Percentiles rank a stretch among this genome's conserved stretches.
Conservation (phyloP, 2,113 vertebrate species). For the Picathartes gymnocephalus region DNA sequence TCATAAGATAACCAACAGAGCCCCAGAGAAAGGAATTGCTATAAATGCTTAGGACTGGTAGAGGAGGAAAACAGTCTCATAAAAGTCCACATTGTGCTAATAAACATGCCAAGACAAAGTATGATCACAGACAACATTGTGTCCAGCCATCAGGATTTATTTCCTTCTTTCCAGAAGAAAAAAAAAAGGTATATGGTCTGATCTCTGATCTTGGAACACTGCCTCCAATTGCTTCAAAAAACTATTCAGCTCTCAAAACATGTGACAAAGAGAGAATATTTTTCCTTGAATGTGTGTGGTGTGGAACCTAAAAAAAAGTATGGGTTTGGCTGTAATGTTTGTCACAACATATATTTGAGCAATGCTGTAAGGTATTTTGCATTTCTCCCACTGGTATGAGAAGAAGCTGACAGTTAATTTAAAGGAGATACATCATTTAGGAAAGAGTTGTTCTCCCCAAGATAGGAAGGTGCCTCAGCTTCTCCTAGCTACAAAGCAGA, state of each 20-base stretch:
- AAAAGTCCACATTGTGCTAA: not conserved
- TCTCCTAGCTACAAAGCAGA: not conserved
- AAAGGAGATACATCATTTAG: not conserved
- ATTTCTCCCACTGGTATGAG: not conserved
- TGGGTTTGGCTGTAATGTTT: not conserved
- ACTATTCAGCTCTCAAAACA: not conserved
- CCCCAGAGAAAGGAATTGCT: not conserved
- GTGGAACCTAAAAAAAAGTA: not conserved
- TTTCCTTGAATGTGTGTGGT: not conserved
- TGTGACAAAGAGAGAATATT: not conserved
- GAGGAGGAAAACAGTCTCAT: not conserved
- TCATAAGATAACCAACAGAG: not conserved
- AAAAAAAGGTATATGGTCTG: not conserved
- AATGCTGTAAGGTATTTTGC: not conserved
- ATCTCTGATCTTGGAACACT: not conserved
- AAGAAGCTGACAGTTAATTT: not conserved
- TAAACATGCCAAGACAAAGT: constrained; percentile 30
- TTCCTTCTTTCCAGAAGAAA: not conserved
- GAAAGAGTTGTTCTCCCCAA: not conserved
- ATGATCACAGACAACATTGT: not conserved
- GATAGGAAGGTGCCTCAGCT: not conserved
- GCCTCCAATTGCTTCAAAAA: not conserved
- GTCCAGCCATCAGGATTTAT: not conserved
- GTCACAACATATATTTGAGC: not conserved
- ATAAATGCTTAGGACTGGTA: not conserved